Percentiles rank a stretch among this genome's conserved stretches.
Evolutionary conservation across 2,113 vertebrate genomes (phyloP).

Genomic region (Indri indri): DNA sequence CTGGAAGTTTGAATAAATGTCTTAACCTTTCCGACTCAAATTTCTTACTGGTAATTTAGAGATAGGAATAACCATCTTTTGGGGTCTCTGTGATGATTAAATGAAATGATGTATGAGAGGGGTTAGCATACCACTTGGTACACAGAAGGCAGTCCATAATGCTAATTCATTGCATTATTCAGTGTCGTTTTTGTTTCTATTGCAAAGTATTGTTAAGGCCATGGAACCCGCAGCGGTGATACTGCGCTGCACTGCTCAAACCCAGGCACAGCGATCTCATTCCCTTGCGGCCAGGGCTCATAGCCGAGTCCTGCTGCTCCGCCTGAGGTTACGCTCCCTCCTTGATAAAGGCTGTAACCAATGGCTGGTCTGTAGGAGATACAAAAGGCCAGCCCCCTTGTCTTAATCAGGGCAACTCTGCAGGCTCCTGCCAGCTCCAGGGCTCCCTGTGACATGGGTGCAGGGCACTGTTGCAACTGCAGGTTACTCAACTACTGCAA

Average conservation of each 20-base stretch:
- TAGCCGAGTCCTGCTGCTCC: background rate
- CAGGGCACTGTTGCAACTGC: background rate
- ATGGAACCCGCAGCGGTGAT: background rate
- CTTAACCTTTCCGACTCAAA: background rate
- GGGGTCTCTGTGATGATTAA: background rate
- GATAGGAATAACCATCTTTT: background rate
- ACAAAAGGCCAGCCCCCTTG: background rate
- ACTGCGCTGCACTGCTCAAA: background rate
- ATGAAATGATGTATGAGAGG: background rate
- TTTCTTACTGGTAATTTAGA: background rate
- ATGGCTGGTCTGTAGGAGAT: background rate
- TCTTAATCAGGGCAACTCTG: background rate
- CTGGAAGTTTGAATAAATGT: background rate
- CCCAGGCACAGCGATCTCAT: background rate
- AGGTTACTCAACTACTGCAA: background rate
- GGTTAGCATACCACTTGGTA: background rate
- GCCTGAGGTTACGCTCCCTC: background rate
- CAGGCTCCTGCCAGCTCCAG: background rate
- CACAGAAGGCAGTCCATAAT: background rate
- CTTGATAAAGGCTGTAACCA: background rate
- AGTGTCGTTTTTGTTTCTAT: background rate
- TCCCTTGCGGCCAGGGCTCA: background rate
- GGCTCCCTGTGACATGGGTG: background rate
- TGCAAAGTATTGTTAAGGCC: background rate
- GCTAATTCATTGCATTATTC: background rate